Base-by-base conservation (phyloP, 2,113 vertebrate species). In the Chaetorhynchus papuensis region DNA sequence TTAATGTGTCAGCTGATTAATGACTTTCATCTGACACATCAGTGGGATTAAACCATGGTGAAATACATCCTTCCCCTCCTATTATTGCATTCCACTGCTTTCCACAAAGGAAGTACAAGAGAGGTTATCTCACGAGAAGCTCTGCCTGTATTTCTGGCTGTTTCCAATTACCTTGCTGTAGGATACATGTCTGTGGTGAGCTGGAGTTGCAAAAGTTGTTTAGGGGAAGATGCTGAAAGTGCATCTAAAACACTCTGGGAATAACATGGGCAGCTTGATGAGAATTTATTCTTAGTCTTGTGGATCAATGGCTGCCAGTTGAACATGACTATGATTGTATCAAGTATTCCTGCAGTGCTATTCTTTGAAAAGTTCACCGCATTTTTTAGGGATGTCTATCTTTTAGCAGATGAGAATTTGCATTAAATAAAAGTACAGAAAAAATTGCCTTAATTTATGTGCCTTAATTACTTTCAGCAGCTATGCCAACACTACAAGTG, bases 1-100 rank as follows among this genome's bases (percentile, higher is more conserved):
- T 90, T 63, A 89, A 54, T 84, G 16, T 66, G 39, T 83, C 91
- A 83, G 60, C 39, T 93, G 92, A 94, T 95, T 70, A 93, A 93
- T 86, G 86, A 77, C 79, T 92, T 94, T 74, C 17, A 27, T 93
- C 84, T 96, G 95, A 88, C 83, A 52, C 71, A 64, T 80, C 4
- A 0, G 22, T 86, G 91, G 91, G 60, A 84, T 94, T 87, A 71
- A 92, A 57, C 72, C 30, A 3, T 52, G 33, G 47, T 93, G 83
- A 90, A 89, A 86, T 79, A 83, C 1, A 2, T 87, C 77, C 35
- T 89, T 91, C 71, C 27, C 33, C 65, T 93, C 68, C 47, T 41
- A 0, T 45, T 77, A 41, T 11, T 76, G 63, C 63, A 21, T 69
- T 91, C 64, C 64, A 45, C 31, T 30, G 60, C 84, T 87, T 81